Evolutionary conservation across 2,113 vertebrate species (phyloP).

Genomic region (Andinoacara biseriatus): DNA sequence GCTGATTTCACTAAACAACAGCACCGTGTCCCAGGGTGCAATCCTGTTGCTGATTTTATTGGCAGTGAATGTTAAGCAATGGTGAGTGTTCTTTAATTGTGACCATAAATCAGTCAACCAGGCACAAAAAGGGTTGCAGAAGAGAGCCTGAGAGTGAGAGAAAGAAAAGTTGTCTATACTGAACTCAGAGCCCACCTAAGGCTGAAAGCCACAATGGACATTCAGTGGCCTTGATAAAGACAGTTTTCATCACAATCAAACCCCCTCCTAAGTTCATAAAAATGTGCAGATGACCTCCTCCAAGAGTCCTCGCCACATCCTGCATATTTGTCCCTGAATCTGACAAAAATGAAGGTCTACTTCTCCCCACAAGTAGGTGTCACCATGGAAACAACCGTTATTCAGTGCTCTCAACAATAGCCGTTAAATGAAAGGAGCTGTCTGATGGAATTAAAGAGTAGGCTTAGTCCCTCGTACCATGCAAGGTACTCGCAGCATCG

Average conservation of each 20-base stretch:
- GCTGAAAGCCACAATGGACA: conserved; percentile 10
- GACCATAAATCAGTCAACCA: conserved; percentile 66
- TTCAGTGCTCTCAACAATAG: conserved; percentile 74
- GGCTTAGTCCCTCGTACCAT: conserved; percentile 48
- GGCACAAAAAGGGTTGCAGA: conserved; percentile 6
- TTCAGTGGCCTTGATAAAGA: conserved; percentile 25
- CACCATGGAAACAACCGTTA: conserved; percentile 82
- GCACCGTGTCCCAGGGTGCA: conserved; percentile 35
- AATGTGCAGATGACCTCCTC: conserved; percentile 44
- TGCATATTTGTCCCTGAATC: conserved; percentile 68
- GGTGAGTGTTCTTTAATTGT: conserved; percentile 71
- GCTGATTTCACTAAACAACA: conserved; percentile 48
- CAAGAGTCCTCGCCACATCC: conserved; percentile 27
- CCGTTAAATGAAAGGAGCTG: conserved; percentile 74
- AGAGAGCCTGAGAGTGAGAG: not conserved
- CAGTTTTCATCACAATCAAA: conserved; percentile 50
- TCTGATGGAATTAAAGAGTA: conserved; percentile 73
- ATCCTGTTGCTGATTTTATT: conserved; percentile 52
- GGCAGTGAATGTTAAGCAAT: conserved; percentile 46
- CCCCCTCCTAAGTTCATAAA: conserved; percentile 29
- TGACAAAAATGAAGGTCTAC: conserved; percentile 72
- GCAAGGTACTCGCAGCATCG: conserved; percentile 32
- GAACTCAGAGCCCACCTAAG: conserved; percentile 26
- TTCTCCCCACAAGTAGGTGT: conserved; percentile 73
- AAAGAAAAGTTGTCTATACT: not conserved